A percentile compares a stretch with the other conserved stretches of the same genome.
Conservation (phyloP, 2,888 invertebrate genomes). For the Ellobium chinense region DNA sequence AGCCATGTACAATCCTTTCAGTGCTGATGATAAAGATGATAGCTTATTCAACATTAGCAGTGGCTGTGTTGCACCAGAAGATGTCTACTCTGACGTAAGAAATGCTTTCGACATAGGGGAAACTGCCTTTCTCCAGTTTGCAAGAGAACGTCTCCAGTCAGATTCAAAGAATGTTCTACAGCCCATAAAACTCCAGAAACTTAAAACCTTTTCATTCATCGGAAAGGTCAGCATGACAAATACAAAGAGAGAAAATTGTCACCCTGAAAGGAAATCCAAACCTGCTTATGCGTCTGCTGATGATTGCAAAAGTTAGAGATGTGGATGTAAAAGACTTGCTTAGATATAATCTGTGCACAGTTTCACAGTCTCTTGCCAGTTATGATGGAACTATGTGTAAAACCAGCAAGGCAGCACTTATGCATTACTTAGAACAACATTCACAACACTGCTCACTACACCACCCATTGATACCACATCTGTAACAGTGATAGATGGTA, state of each 20-base stretch:
- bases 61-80: neutral
- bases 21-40: neutral
- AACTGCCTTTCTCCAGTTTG: constrained; percentile 5
- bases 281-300: constrained; percentile 31
- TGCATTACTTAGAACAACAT: neutral
- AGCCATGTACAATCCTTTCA: neutral
- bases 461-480: neutral
- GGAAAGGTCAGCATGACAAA: constrained; percentile 11
- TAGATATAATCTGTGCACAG: neutral
- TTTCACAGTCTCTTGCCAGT: neutral
- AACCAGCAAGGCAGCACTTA: neutral
- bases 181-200: constrained; percentile 10
- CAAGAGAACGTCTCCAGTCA: constrained; percentile 16
- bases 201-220: constrained; percentile 22
- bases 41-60: neutral
- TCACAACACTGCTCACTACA: neutral
- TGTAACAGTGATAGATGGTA: neutral
- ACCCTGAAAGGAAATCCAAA: neutral
- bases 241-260: neutral
- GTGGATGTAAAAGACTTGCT: constrained; percentile 32
- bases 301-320: constrained; percentile 24
- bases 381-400: neutral
- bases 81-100: neutral
- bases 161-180: neutral
- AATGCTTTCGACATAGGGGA: constrained; percentile 13